Percentiles rank a stretch among this genome's conserved stretches.
Evolutionary conservation across 2,888 invertebrate genomes (phyloP).

Genomic region (Cremastobaeus sp.): DNA sequence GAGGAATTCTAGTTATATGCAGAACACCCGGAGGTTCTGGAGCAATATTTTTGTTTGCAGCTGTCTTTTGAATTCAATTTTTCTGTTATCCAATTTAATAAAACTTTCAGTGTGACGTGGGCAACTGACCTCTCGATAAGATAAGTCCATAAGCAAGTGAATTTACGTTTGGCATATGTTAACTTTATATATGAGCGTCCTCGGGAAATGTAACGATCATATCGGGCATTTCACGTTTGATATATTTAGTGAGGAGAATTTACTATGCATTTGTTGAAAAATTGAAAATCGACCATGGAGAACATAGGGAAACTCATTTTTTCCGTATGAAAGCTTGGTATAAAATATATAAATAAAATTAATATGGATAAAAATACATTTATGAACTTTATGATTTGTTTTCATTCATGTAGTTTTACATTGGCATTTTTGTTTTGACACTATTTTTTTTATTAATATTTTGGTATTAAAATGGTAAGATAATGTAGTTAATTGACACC

Average conservation of each 20-base stretch:
- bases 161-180: slow-evolving; percentile 77
- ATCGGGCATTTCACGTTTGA: slow-evolving; percentile 73
- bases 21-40: too few relatives aligned
- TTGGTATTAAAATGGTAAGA: too few relatives aligned
- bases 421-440: too few relatives aligned
- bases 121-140: slow-evolving; percentile 76
- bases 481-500: too few relatives aligned
- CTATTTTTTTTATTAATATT: too few relatives aligned
- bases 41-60: too few relatives aligned
- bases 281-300: slow-evolving; percentile 40
- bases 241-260: slow-evolving; percentile 72
- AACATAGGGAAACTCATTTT: slow-evolving; percentile 46
- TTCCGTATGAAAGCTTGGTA: too few relatives aligned
- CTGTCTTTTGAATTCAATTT: slow-evolving; percentile 47
- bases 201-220: slow-evolving; percentile 78
- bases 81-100: slow-evolving; percentile 77
- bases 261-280: slow-evolving; percentile 65
- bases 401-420: too few relatives aligned
- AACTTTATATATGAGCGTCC: slow-evolving; percentile 76
- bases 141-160: slow-evolving; percentile 72
- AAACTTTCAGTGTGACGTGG: slow-evolving; percentile 74
- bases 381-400: too few relatives aligned
- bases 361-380: too few relatives aligned
- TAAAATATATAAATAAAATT: too few relatives aligned
- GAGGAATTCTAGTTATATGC: too few relatives aligned